Evolutionary conservation across 2,888 invertebrate species (phyloP), one percentile per base, ranked within the genome.

Genomic region (Hyppa rectilinea): DNA sequence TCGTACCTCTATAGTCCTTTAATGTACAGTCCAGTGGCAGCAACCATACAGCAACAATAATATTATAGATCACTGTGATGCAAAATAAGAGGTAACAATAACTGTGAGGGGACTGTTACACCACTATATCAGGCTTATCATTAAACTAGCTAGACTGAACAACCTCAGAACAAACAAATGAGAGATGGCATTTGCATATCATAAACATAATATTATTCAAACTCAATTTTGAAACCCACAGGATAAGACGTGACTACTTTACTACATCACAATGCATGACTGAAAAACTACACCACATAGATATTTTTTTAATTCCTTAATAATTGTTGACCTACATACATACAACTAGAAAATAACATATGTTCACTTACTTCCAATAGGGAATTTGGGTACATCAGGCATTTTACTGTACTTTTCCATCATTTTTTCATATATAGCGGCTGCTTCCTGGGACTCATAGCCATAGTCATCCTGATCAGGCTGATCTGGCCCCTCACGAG

Each of bases 391-490:
- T 83, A 97, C 97, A 56, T 97, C 97, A 20, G 97, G 97, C 87
- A 97, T 94, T 88, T 96, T 97, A 85, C 96, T 97, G 84, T 98
- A 98, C 89, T 98, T 98, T 82, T 97, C 97, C 96, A 98, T 98
- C 96, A 98, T 97, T 91, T 98, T 98, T 82, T 97, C 97, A 90
- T 98, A 98, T 84, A 97, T 96, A 38, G 97, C 98, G 53, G 98
- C 97, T 2, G 98, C 98, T 90, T 98, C 98, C 85, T 97, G 97
- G 0, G 98, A 98, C 49, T 98, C 98, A 89, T 98, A 98, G 0
- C 98, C 99, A 89, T 98, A 99, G 89, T 99, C 98, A 94, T 99
- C 99, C 89, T 98, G 98, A 87, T 98, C 98, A 0, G 98, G 98
- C 87, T 98, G 98, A 2, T 97, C 97, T 0, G 97, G 97, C 0